phyloP scores from a whole-genome alignment of 2,113 vertebrate genomes.

The Mustela lutreola region DNA sequence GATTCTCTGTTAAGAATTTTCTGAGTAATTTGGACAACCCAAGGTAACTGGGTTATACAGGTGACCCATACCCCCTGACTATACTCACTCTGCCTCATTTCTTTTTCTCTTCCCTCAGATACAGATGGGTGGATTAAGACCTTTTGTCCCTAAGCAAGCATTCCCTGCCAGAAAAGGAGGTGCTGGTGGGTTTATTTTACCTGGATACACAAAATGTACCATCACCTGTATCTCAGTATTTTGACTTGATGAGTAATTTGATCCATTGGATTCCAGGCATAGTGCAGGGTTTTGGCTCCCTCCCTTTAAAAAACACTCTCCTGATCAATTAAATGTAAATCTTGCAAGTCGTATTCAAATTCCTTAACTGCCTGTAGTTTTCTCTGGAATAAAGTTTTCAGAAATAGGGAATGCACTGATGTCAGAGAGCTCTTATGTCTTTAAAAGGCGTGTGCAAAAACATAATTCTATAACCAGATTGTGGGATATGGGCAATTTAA shows the following conservation, averaged over 20 bases:
- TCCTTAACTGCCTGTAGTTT: background rate
- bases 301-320: background rate
- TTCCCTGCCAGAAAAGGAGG: background rate
- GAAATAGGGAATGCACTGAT: background rate
- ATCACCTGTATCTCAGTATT: background rate
- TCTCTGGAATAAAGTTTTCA: background rate
- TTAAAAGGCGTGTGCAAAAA: background rate
- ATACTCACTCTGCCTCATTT: accelerated
- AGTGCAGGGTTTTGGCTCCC: background rate
- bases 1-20: background rate
- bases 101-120: background rate
- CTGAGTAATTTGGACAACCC: background rate
- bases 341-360: background rate
- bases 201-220: background rate
- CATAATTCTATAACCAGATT: background rate
- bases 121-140: background rate
- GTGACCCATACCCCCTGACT: background rate
- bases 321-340: background rate
- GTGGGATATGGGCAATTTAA: background rate
- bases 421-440: background rate
- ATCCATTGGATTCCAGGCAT: background rate
- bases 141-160: background rate
- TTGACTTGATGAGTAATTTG: background rate
- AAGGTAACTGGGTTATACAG: background rate
- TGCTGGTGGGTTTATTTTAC: background rate